These are phyloP conservation scores for Onchidella celtica DNA, from an alignment of 2,888 invertebrate species.

Conservation along the genomic window DNA sequence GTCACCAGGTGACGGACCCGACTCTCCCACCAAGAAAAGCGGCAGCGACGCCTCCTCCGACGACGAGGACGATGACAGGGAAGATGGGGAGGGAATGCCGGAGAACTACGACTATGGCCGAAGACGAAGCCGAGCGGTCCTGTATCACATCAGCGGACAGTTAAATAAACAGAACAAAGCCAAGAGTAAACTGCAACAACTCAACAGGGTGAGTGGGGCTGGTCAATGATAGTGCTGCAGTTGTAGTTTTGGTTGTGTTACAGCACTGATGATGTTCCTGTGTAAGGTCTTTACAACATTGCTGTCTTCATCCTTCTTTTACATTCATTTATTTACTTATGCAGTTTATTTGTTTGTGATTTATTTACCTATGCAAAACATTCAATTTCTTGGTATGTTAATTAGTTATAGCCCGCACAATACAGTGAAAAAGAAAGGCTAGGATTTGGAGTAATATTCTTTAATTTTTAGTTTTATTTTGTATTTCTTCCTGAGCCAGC, in stretches of 20 bases:
- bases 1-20: conserved; percentile 33
- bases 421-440: neutral
- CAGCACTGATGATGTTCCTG: neutral
- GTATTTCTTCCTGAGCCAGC: too few species aligned
- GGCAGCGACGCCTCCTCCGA: conserved; percentile 55
- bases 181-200: conserved; percentile 94
- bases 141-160: conserved; percentile 97
- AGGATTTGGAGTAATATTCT: too few species aligned
- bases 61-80: conserved; percentile 60
- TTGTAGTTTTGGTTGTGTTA: neutral
- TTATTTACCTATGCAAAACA: too few species aligned
- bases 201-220: conserved; percentile 50
- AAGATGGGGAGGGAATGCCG: conserved; percentile 60
- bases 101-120: conserved; percentile 88
- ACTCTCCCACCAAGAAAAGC: conserved; percentile 40
- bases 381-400: too few species aligned
- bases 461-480: too few species aligned
- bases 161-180: conserved; percentile 92
- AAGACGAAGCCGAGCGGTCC: conserved; percentile 94
- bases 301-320: too few species aligned
- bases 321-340: too few species aligned
- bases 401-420: neutral
- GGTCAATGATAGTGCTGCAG: neutral
- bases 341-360: too few species aligned
- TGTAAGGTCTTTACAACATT: too few species aligned